phyloP scores from a whole-genome alignment of 2,888 invertebrate species.

The Didymodactylos carnosus region DNA sequence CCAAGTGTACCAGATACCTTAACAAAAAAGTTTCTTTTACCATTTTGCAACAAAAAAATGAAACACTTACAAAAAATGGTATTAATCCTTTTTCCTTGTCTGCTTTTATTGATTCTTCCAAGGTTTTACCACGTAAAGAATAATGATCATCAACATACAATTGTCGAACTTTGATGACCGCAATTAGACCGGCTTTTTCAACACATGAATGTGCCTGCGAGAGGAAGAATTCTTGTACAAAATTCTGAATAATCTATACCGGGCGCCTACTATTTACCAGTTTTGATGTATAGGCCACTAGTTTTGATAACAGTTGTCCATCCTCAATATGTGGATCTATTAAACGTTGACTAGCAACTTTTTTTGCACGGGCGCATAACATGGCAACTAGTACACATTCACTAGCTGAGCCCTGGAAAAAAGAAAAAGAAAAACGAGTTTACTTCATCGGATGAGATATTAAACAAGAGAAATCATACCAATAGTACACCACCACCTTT shows the following conservation, averaged over 20 bases:
- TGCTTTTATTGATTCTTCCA: constrained; percentile 55
- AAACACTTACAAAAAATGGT: constrained; percentile 70
- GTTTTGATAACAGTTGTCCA: constrained; percentile 64
- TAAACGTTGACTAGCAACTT: constrained; percentile 48
- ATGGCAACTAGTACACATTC: constrained; percentile 78
- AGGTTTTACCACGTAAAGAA: constrained; percentile 26
- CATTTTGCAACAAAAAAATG: not conserved
- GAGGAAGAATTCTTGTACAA: not conserved
- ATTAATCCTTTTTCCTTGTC: constrained; percentile 76
- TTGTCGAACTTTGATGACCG: constrained; percentile 31
- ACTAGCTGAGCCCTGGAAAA: constrained; percentile 65
- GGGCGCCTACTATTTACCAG: constrained; percentile 22
- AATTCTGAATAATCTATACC: not conserved
- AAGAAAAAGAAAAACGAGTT: not conserved
- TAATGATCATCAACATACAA: constrained; percentile 31
- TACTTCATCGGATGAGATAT: not conserved
- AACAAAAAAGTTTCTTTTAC: not conserved
- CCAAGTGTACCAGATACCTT: constrained; percentile 55
- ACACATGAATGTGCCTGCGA: constrained; percentile 34
- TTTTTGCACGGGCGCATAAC: constrained; percentile 68
- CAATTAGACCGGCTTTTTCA: constrained; percentile 35
- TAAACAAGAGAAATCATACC: not conserved
- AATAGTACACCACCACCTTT: constrained; percentile 11
- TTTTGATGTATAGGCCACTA: constrained; percentile 53
- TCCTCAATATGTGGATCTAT: constrained; percentile 66